These are phyloP conservation scores for Lottia scabra DNA, from an alignment of 2,888 invertebrate species.

Conservation along the genomic window DNA sequence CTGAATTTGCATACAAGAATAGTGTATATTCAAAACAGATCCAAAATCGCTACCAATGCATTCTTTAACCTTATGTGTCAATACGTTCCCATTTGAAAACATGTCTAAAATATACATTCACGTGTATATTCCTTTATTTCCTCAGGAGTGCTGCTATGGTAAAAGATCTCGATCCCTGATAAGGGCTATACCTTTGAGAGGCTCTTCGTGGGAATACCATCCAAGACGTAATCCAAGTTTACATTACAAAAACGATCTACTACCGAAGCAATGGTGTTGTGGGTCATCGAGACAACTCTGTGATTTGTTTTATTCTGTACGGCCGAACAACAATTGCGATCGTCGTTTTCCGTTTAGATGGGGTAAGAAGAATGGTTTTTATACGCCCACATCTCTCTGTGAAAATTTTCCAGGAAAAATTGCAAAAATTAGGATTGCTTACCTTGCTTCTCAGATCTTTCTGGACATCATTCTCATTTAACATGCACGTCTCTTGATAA, in stretches of 20 bases:
- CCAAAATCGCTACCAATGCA: no score
- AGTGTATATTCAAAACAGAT: no score
- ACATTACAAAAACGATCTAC: constrained; percentile 16
- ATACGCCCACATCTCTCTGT: no score
- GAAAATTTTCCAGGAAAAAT: no score
- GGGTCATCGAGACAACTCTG: constrained; percentile 14
- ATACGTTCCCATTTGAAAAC: no score
- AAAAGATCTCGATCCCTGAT: not conserved
- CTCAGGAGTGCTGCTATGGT: not conserved
- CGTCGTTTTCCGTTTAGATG: not conserved
- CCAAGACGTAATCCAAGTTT: not conserved
- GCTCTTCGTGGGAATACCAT: not conserved
- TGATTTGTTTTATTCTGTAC: constrained; percentile 18
- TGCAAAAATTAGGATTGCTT: no score
- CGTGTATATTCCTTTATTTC: not conserved
- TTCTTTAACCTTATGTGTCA: no score
- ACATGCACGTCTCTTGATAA: no score
- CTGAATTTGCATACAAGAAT: no score
- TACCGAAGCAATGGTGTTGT: constrained; percentile 24
- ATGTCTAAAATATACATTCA: no score
- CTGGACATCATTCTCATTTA: no score
- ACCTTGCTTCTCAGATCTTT: no score
- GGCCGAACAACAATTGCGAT: constrained; percentile 15
- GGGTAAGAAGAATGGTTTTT: not conserved
- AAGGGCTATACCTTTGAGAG: not conserved